Evolutionary conservation across 2,797 vertebrate genomes (phyloP).

Genomic region (Anguilla obscura): DNA sequence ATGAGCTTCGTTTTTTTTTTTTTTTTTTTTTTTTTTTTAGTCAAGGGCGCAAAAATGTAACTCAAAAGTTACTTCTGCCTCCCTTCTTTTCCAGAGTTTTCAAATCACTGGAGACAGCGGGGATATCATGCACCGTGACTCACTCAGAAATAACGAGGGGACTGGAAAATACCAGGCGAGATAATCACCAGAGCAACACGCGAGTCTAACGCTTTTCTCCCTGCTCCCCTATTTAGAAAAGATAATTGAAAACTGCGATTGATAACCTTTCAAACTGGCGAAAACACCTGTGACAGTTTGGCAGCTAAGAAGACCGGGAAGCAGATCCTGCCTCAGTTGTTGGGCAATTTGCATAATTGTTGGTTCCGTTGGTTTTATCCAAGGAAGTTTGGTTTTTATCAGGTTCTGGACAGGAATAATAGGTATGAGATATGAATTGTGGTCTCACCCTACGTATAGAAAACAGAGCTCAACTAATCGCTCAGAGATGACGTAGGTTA

Average conservation of each 20-base stretch:
- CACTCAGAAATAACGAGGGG: background rate
- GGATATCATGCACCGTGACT: background rate
- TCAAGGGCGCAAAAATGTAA: background rate
- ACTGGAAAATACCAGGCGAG: background rate
- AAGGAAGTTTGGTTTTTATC: background rate
- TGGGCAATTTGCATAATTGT: background rate
- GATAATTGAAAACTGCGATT: slow-evolving; percentile 2
- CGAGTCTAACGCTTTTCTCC: background rate
- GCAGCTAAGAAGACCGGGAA: background rate
- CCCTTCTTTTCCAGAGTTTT: background rate
- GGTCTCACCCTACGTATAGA: no score
- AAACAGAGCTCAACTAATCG: no score
- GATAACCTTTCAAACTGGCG: slow-evolving; percentile 2
- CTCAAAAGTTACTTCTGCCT: background rate
- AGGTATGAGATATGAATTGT: no score
- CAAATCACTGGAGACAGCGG: background rate
- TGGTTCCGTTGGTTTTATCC: background rate
- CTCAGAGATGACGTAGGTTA: no score
- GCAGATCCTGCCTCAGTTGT: background rate
- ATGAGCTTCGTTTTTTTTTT: background rate
- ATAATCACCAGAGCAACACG: slow-evolving; percentile 6
- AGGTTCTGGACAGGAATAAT: background rate
- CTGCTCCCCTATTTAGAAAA: background rate
- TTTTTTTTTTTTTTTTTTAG: background rate
- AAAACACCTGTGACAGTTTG: background rate